These are phyloP conservation scores for Melanotaenia trifasciata DNA, from an alignment of 2,797 vertebrate species.

Conservation along the genomic window DNA sequence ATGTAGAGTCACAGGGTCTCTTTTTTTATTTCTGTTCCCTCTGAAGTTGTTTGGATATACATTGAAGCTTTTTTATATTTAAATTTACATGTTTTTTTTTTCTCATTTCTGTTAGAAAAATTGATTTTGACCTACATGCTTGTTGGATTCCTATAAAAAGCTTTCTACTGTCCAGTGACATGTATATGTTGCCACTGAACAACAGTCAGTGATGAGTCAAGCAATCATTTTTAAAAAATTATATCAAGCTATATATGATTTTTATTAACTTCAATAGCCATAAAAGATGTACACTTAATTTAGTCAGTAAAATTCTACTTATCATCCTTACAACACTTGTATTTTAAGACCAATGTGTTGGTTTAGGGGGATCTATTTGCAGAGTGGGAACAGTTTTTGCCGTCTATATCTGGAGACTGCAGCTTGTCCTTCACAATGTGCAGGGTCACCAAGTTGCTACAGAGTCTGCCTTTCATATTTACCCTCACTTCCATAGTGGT, in stretches of 20 bases:
- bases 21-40: not conserved
- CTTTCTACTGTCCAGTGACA: not conserved
- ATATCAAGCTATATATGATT: too few species aligned
- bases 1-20: too few species aligned
- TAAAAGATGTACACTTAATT: too few species aligned
- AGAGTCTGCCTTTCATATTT: not conserved
- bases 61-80: constrained; percentile 8
- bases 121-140: not conserved
- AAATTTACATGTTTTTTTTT: too few species aligned
- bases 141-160: not conserved
- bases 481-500: not conserved
- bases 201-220: constrained; percentile 14
- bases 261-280: too few species aligned
- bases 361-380: not conserved
- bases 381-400: not conserved
- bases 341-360: not conserved
- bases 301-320: too few species aligned
- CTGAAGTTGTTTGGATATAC: constrained; percentile 17
- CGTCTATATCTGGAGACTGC: not conserved
- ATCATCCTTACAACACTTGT: not conserved
- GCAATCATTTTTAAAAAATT: not conserved
- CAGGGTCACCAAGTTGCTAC: not conserved
- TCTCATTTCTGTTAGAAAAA: too few species aligned
- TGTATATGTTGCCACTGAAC: constrained; percentile 27
- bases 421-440: not conserved